Evolutionary conservation across 37 sponge, comb jelly and placozoan species (phyloP).

Genomic region (Ianthella basta): DNA sequence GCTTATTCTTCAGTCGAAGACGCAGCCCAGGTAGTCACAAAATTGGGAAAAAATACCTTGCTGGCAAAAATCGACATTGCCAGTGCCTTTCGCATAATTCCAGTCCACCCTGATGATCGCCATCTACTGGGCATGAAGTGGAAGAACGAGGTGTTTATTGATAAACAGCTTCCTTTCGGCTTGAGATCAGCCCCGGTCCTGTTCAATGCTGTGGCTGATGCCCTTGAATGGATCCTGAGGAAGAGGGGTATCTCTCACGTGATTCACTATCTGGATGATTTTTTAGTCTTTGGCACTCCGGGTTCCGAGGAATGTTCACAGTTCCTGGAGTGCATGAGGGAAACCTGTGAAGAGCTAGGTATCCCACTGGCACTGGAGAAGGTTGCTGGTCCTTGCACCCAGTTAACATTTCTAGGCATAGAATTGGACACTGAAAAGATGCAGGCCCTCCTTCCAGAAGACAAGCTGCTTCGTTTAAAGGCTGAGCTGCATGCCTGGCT

Average conservation of each 20-base stretch:
- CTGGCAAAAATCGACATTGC: slow-evolving; percentile 32
- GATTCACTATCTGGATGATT: not conserved
- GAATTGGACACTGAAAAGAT: slow-evolving; percentile 14
- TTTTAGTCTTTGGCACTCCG: not conserved
- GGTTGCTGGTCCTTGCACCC: not conserved
- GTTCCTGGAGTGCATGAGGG: not conserved
- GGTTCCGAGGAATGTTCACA: not conserved
- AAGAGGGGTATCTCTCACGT: not conserved
- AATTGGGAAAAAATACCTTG: not conserved
- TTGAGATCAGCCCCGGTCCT: not conserved
- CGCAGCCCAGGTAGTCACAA: not conserved
- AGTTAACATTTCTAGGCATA: not conserved
- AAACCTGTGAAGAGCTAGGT: not conserved
- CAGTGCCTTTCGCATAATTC: slow-evolving; percentile 35
- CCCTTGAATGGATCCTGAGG: not conserved
- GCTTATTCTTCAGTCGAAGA: slow-evolving; percentile 20
- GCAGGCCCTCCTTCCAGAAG: no score
- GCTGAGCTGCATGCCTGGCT: no score
- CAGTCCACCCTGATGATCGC: slow-evolving; percentile 48
- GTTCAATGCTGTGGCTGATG: not conserved
- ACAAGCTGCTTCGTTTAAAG: no score
- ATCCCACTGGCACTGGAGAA: not conserved
- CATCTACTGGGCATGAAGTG: slow-evolving; percentile 24
- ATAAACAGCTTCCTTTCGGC: not conserved
- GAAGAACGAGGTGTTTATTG: not conserved